A percentile compares a stretch with the other conserved stretches of the same genome.
phyloP scores from a whole-genome alignment of 2,113 vertebrate species.

The Crotalus tigris region DNA sequence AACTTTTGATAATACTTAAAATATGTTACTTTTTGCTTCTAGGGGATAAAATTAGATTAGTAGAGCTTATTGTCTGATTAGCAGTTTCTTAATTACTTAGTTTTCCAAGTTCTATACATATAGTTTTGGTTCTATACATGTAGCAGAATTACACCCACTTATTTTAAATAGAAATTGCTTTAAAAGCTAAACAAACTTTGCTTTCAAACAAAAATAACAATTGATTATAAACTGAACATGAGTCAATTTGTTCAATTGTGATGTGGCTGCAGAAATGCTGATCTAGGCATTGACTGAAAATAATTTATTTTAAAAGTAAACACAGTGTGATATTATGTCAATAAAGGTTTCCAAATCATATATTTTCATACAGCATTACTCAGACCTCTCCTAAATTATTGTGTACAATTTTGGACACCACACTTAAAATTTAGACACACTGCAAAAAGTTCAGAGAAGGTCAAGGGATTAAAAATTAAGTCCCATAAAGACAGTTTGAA shows the following conservation, averaged over 20 bases:
- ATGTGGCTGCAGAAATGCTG: neutral
- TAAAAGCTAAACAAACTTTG: neutral
- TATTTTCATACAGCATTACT: neutral
- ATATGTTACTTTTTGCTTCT: conserved; percentile 58
- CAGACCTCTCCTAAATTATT: neutral
- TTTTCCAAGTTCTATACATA: neutral
- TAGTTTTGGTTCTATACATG: neutral
- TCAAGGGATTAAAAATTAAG: neutral
- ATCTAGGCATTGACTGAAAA: neutral
- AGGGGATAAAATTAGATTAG: conserved; percentile 62
- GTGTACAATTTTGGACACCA: neutral
- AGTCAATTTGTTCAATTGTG: neutral
- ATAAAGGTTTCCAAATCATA: neutral
- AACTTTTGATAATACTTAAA: conserved; percentile 64
- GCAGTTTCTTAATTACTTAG: conserved; percentile 62
- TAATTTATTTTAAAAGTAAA: neutral
- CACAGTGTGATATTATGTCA: neutral
- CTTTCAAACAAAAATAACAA: neutral
- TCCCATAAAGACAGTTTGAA: neutral
- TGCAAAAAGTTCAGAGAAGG: neutral
- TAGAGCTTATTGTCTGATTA: conserved; percentile 53
- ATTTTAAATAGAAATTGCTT: neutral
- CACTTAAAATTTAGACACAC: neutral
- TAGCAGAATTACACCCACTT: neutral
- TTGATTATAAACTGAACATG: neutral